Evolutionary conservation across 1,140 invertebrate genomes (phyloP).

Genomic region (Drosophila sucinea): DNA sequence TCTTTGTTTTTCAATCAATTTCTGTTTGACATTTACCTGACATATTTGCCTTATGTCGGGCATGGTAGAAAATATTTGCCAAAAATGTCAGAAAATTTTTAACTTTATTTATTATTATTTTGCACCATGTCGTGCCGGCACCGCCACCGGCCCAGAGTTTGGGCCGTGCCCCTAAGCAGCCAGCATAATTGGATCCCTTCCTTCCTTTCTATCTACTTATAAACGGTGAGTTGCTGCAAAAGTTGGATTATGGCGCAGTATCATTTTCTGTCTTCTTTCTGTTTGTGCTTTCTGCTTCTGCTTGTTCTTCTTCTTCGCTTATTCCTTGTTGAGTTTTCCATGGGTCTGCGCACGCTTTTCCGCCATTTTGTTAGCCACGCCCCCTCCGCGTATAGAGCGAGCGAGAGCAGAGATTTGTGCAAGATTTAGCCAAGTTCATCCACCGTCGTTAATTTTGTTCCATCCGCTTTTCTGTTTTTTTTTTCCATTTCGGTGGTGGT

Average conservation of each 20-base stretch:
- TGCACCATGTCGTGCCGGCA: slow-evolving; percentile 68
- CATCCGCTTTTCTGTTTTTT: neutral
- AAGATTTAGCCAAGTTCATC: slow-evolving; percentile 72
- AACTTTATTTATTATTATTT: slow-evolving; percentile 78
- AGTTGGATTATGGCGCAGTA: slow-evolving; percentile 16
- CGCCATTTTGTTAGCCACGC: slow-evolving; percentile 18
- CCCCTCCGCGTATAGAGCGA: slow-evolving; percentile 14
- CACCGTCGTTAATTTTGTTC: slow-evolving; percentile 41
- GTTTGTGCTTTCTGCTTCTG: neutral
- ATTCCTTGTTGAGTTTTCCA: slow-evolving; percentile 1
- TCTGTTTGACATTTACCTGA: slow-evolving; percentile 78
- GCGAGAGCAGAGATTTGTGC: slow-evolving; percentile 57
- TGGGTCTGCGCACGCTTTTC: slow-evolving; percentile 20
- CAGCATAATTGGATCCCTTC: slow-evolving; percentile 74
- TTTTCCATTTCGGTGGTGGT: slow-evolving; percentile 39
- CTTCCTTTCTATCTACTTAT: slow-evolving; percentile 2
- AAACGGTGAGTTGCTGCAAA: slow-evolving; percentile 45
- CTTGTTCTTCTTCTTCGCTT: neutral
- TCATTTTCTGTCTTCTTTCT: slow-evolving; percentile 17
- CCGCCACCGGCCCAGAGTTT: slow-evolving; percentile 39
- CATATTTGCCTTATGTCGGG: slow-evolving; percentile 72
- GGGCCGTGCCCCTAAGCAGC: slow-evolving; percentile 20
- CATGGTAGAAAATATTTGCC: slow-evolving; percentile 77
- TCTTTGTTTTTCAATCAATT: slow-evolving; percentile 66
- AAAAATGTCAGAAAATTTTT: slow-evolving; percentile 78